Evolutionary conservation across 2,888 invertebrate species (phyloP).

Genomic region (Chromoteleia sp.): DNA sequence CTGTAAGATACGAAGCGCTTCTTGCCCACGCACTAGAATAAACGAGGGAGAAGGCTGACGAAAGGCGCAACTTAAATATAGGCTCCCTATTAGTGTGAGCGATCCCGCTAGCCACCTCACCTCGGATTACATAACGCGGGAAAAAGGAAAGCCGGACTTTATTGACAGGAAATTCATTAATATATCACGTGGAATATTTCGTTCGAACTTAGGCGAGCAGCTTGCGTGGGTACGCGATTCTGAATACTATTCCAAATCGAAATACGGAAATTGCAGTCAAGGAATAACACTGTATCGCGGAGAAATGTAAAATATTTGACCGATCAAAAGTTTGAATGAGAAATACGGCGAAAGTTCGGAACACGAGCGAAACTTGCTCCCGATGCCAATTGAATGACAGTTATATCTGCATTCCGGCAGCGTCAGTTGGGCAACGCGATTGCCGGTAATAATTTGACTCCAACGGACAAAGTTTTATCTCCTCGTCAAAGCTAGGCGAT

Average conservation of each 20-base stretch:
- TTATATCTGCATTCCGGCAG: slow-evolving; percentile 43
- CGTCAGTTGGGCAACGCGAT: slow-evolving; percentile 50
- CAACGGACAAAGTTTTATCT: slow-evolving; percentile 69
- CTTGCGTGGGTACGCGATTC: neutral
- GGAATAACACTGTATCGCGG: slow-evolving; percentile 15
- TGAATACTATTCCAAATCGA: slow-evolving; percentile 5
- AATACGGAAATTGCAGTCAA: slow-evolving; percentile 37
- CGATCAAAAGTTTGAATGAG: slow-evolving; percentile 45
- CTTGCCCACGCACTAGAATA: slow-evolving; percentile 49
- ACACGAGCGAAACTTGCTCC: slow-evolving; percentile 13
- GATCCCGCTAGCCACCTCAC: slow-evolving; percentile 44
- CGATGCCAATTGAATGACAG: slow-evolving; percentile 45
- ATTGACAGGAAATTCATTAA: slow-evolving; percentile 28
- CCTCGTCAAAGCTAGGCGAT: slow-evolving; percentile 61
- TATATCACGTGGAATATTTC: slow-evolving; percentile 13
- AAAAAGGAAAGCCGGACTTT: slow-evolving; percentile 2
- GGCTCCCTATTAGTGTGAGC: slow-evolving; percentile 30
- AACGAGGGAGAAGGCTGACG: slow-evolving; percentile 43
- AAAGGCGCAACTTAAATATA: slow-evolving; percentile 34
- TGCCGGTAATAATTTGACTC: slow-evolving; percentile 47
- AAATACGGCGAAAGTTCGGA: slow-evolving; percentile 40
- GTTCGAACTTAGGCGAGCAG: neutral
- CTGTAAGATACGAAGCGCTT: slow-evolving; percentile 44
- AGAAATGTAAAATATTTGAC: slow-evolving; percentile 43
- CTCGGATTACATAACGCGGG: slow-evolving; percentile 30